phyloP scores from a whole-genome alignment of 1,140 invertebrate genomes.

The Pogonognathellus flavescens region DNA sequence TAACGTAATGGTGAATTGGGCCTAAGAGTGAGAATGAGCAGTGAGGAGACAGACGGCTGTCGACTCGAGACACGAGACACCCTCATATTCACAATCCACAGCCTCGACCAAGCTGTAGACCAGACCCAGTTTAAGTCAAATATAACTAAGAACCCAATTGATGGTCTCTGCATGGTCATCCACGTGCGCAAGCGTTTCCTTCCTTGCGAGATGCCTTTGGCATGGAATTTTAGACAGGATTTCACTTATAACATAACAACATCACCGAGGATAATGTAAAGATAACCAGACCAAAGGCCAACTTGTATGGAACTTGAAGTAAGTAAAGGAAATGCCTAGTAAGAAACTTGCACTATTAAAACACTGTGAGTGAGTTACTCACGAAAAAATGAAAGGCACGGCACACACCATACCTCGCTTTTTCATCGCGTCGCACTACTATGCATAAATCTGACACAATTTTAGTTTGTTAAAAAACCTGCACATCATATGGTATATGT shows the following conservation, averaged over 20 bases:
- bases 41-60: conserved; percentile 16
- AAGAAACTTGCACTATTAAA: too few relatives aligned
- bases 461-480: too few relatives aligned
- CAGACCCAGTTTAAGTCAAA: neutral
- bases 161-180: conserved; percentile 5
- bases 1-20: conserved; percentile 12
- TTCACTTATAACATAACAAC: conserved; percentile 2
- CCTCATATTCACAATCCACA: conserved; percentile 1
- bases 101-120: neutral
- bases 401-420: too few relatives aligned
- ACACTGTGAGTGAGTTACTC: too few relatives aligned
- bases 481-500: too few relatives aligned
- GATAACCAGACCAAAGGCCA: conserved; percentile 25
- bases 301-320: neutral
- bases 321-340: neutral
- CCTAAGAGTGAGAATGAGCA: conserved; percentile 18
- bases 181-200: conserved; percentile 45
- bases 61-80: conserved; percentile 32
- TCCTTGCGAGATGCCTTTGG: neutral
- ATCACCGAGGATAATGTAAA: conserved; percentile 5
- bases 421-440: too few relatives aligned
- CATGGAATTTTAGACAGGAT: neutral
- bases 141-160: conserved; percentile 23
- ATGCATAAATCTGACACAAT: too few relatives aligned
- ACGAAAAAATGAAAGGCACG: too few relatives aligned